Conservation (phyloP, 1,140 invertebrate species). For the Polyergus mexicanus region DNA sequence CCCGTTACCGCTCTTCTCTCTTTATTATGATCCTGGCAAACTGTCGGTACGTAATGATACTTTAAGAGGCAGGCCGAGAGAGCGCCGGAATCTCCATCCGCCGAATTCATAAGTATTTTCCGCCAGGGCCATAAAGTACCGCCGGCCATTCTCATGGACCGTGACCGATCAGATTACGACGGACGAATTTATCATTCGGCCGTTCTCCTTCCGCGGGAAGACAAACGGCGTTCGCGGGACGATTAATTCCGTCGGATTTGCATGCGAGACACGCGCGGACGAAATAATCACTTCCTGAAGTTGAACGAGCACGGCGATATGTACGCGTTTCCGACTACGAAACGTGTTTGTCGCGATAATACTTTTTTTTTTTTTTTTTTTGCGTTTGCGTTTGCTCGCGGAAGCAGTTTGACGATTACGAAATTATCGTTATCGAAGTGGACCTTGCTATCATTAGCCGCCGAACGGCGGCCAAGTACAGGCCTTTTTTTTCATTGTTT, state of each 20-base stretch:
- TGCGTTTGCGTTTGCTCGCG: not conserved
- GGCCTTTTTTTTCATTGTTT: not conserved
- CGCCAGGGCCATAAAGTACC: slow-evolving; percentile 23
- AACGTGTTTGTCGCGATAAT: slow-evolving; percentile 59
- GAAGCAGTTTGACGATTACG: slow-evolving; percentile 52
- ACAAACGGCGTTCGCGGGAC: slow-evolving; percentile 52
- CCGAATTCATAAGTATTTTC: slow-evolving; percentile 64
- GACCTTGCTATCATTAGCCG: slow-evolving; percentile 43
- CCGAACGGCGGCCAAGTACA: slow-evolving; percentile 43
- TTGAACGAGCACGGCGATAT: slow-evolving; percentile 36
- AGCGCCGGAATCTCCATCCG: slow-evolving; percentile 46
- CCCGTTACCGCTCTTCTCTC: slow-evolving; percentile 40
- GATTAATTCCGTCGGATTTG: slow-evolving; percentile 67
- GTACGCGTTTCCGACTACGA: not conserved
- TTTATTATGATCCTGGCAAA: slow-evolving; percentile 66
- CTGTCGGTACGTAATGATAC: slow-evolving; percentile 63
- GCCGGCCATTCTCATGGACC: slow-evolving; percentile 43
- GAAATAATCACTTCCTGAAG: slow-evolving; percentile 70
- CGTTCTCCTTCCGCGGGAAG: slow-evolving; percentile 15
- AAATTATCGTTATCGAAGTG: slow-evolving; percentile 57
- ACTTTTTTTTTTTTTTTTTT: slow-evolving; percentile 54
- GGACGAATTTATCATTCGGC: slow-evolving; percentile 59
- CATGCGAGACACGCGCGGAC: slow-evolving; percentile 55
- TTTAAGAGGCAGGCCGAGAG: slow-evolving; percentile 43
- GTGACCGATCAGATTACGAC: slow-evolving; percentile 67